phyloP scores from a whole-genome alignment of 2,113 vertebrate species.

The Hippocampus comes region DNA sequence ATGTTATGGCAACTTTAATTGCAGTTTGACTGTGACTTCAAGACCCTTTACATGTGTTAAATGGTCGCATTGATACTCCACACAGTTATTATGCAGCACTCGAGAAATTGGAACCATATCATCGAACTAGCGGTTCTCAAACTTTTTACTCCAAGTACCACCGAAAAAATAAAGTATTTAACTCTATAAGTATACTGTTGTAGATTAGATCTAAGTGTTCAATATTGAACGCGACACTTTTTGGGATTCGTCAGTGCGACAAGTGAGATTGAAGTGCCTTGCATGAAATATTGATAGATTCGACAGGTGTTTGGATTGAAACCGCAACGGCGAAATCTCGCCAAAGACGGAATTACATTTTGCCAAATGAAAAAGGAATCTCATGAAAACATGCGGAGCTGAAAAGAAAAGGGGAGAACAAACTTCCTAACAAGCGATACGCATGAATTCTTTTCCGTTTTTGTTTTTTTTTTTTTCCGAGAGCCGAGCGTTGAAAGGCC shows the following conservation, averaged over 20 bases:
- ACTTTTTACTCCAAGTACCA: not conserved
- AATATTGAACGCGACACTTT: too few relatives aligned
- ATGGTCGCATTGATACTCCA: not conserved
- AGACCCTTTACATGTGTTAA: not conserved
- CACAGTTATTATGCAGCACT: not conserved
- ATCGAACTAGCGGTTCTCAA: not conserved
- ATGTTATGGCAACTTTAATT: not conserved
- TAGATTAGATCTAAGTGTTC: too few relatives aligned
- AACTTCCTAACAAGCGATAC: not conserved
- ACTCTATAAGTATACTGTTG: too few relatives aligned
- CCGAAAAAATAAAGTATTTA: not conserved
- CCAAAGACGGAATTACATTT: too few relatives aligned
- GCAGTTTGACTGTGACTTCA: not conserved
- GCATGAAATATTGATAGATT: too few relatives aligned
- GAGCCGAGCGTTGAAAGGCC: not conserved
- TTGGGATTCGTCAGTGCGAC: too few relatives aligned
- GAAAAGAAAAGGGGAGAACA: not conserved
- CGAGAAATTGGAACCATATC: not conserved
- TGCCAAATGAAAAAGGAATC: too few relatives aligned
- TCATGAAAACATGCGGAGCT: too few relatives aligned
- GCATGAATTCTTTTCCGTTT: not conserved
- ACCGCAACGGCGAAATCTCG: too few relatives aligned
- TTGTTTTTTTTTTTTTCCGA: too few relatives aligned
- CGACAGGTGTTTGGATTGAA: too few relatives aligned
- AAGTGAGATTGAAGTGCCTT: too few relatives aligned